These are phyloP conservation scores for Cephalopterus ornatus DNA, from an alignment of 2,113 vertebrate genomes.

Conservation along the genomic window DNA sequence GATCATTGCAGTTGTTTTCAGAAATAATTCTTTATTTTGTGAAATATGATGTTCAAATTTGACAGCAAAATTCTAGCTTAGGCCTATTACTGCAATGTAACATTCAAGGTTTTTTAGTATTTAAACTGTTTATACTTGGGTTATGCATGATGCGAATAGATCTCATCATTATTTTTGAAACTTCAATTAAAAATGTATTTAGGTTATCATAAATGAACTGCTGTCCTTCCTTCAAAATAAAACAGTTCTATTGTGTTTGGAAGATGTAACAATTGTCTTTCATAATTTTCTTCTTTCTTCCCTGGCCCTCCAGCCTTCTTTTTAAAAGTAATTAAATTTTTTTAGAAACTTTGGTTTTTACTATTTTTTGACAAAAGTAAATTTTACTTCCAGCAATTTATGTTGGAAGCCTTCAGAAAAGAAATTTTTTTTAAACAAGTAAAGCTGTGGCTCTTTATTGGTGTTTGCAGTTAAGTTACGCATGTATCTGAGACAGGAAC, in stretches of 20 bases:
- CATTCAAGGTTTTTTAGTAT: not conserved
- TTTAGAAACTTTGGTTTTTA: accelerated
- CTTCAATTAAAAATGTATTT: not conserved
- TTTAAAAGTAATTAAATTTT: not conserved
- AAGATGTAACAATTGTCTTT: not conserved
- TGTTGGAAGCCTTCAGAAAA: not conserved
- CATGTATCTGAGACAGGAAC: not conserved
- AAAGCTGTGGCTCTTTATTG: accelerated
- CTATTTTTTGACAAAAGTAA: not conserved
- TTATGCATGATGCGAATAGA: not conserved
- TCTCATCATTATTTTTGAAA: not conserved
- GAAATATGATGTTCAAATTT: not conserved
- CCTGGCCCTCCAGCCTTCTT: not conserved
- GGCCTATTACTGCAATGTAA: not conserved
- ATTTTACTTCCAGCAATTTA: not conserved
- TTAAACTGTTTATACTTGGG: not conserved
- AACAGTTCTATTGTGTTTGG: not conserved
- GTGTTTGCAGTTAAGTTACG: not conserved
- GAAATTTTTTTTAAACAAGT: not conserved
- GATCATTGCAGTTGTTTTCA: not conserved
- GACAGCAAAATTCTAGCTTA: not conserved
- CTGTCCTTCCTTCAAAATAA: not conserved
- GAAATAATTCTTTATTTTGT: not conserved
- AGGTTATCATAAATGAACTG: not conserved
- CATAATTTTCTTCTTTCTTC: not conserved